phyloP scores from a whole-genome alignment of 2,797 vertebrate species.

The Luscinia luscinia region DNA sequence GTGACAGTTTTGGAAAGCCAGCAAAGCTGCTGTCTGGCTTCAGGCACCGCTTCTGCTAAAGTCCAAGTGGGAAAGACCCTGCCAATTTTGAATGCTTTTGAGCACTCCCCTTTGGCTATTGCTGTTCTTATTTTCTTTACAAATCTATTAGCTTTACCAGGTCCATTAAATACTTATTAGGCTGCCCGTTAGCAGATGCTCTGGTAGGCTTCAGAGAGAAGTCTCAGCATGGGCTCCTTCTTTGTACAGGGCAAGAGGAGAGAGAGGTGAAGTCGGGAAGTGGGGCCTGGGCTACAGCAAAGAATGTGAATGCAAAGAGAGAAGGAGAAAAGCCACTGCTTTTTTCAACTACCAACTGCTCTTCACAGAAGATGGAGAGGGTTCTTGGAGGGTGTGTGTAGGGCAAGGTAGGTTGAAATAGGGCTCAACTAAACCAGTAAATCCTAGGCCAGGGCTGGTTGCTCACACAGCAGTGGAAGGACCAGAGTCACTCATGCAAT shows the following conservation, averaged over 20 bases:
- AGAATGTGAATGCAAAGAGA: not conserved
- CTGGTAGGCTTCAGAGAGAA: conserved; percentile 61
- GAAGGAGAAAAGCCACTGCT: not conserved
- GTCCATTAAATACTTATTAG: conserved; percentile 75
- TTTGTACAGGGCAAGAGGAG: conserved; percentile 3
- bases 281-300: not conserved
- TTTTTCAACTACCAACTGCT: not conserved
- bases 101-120: conserved; percentile 44
- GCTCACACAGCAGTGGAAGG: not conserved
- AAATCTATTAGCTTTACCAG: conserved; percentile 67
- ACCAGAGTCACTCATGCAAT: not conserved
- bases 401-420: not conserved
- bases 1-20: conserved; percentile 22
- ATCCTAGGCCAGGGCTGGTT: not conserved
- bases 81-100: conserved; percentile 39
- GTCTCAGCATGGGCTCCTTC: conserved; percentile 42
- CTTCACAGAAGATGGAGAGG: not conserved
- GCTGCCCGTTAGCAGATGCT: conserved; percentile 71
- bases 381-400: not conserved
- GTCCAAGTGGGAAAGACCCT: not conserved
- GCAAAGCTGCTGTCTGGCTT: not conserved
- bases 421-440: not conserved
- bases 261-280: not conserved
- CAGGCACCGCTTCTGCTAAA: not conserved
- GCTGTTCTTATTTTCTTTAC: conserved; percentile 72